phyloP scores from a whole-genome alignment of 2,888 invertebrate species.

The Meloe dianella region DNA sequence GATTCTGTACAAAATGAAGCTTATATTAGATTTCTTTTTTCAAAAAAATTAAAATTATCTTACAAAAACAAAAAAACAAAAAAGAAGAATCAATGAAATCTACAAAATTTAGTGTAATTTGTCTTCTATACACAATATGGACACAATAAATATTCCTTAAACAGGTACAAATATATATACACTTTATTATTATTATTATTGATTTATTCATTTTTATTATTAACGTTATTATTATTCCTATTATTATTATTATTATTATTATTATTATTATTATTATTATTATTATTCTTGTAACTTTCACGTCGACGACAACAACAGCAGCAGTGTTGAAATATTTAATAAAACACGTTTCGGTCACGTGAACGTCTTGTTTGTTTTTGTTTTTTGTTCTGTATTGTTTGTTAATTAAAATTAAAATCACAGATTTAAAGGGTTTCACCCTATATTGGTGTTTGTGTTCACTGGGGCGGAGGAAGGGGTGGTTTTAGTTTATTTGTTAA shows the following conservation, averaged over 20 bases:
- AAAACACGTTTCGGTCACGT: slow-evolving; percentile 34
- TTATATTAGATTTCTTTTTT: slow-evolving; percentile 46
- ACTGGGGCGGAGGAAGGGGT: neutral
- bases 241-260: neutral
- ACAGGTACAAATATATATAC: slow-evolving; percentile 60
- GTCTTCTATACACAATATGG: slow-evolving; percentile 52
- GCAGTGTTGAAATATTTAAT: slow-evolving; percentile 17
- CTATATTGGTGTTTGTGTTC: neutral
- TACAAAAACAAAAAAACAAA: slow-evolving; percentile 29
- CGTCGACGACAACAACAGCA: no score
- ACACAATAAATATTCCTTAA: slow-evolving; percentile 59
- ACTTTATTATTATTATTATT: slow-evolving; percentile 47
- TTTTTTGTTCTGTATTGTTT: neutral
- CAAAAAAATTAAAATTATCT: slow-evolving; percentile 42
- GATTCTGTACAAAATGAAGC: slow-evolving; percentile 53
- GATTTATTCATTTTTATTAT: neutral
- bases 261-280: slow-evolving; percentile 28
- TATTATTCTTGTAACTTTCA: slow-evolving; percentile 34
- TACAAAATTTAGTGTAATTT: neutral
- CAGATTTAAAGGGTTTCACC: slow-evolving; percentile 45
- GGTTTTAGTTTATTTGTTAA: slow-evolving; percentile 19
- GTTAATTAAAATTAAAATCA: slow-evolving; percentile 51
- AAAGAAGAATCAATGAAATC: neutral
- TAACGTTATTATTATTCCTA: neutral
- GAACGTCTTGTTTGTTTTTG: slow-evolving; percentile 14